Evolutionary conservation across 2,113 vertebrate genomes (phyloP), one percentile per base, ranked within the genome.

Genomic region (Albula goreensis): DNA sequence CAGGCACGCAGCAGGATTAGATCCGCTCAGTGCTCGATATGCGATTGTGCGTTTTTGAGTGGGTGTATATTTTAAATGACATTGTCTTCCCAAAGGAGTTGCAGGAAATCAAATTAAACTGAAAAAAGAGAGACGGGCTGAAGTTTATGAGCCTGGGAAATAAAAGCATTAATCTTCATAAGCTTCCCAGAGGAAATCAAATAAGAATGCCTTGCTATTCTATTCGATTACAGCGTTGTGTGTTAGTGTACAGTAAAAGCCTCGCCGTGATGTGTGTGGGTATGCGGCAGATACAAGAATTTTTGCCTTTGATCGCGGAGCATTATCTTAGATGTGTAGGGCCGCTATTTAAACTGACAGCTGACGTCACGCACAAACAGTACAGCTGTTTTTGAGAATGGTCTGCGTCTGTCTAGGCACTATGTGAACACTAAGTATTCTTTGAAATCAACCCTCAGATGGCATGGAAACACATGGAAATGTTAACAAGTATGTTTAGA

Each of bases 131-230:
- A 88, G 87, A 88, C 80, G 81, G 85, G 83, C 84, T 85, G 85
- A 60, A 57, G 81, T 78, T 83, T 86, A 86, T 89, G 81, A 89
- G 87, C 74, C 82, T 82, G 84, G 89, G 88, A 90, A 90, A 91
- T 88, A 89, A 86, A 90, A 89, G 80, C 89, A 92, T 91, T 90
- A 87, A 88, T 90, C 91, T 92, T 90, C 88, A 88, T 89, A 83
- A 90, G 80, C 83, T 85, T 88, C 87, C 87, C 90, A 52, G 53
- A 92, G 89, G 91, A 91, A 92, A 91, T 90, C 87, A 90, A 85
- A 85, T 83, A 89, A 87, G 87, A 88, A 87, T 84, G 87, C 83
- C 80, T 41, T 83, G 51, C 83, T 90, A 86, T 90, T 91, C 81
- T 89, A 86, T 89, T 85, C 86, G 63, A 89, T 85, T 80, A 88